Evolutionary conservation across 2,888 invertebrate species (phyloP).

Genomic region (Drosophila birchii): DNA sequence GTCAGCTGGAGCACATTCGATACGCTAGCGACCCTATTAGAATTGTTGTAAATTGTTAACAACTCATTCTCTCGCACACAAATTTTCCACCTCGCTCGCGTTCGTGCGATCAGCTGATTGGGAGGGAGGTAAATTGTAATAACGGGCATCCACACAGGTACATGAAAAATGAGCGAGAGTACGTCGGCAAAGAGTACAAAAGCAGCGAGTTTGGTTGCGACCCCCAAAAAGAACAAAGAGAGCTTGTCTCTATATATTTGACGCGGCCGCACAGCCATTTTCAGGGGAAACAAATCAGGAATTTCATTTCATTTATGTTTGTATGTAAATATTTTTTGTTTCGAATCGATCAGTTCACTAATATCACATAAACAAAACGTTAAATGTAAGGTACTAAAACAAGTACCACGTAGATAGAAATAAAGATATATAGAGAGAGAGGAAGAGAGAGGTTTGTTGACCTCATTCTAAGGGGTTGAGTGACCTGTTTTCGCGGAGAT

Average conservation of each 20-base stretch:
- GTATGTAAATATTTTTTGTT: slow-evolving; percentile 4
- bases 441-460: slow-evolving; percentile 70
- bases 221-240: slow-evolving; percentile 46
- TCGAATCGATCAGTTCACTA: slow-evolving; percentile 20
- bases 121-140: background rate
- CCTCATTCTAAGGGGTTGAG: slow-evolving; percentile 76
- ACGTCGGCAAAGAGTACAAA: slow-evolving; percentile 14
- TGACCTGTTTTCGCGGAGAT: slow-evolving; percentile 63
- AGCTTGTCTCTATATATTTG: slow-evolving; percentile 8
- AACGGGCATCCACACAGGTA: slow-evolving; percentile 44
- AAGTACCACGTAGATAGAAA: background rate
- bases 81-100: slow-evolving; percentile 21
- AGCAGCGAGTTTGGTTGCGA: slow-evolving; percentile 33
- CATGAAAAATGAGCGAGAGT: slow-evolving; percentile 21
- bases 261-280: slow-evolving; percentile 53
- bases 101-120: slow-evolving; percentile 71
- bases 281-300: slow-evolving; percentile 57
- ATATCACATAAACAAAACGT: background rate
- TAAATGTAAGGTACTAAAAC: background rate
- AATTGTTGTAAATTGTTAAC: slow-evolving; percentile 23
- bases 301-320: slow-evolving; percentile 31
- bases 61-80: slow-evolving; percentile 8
- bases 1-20: slow-evolving; percentile 35
- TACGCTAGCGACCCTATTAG: slow-evolving; percentile 37
- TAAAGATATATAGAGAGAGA: background rate